These are phyloP conservation scores for Catocala sponsa DNA, from an alignment of 2,888 invertebrate species.

Conservation along the genomic window DNA sequence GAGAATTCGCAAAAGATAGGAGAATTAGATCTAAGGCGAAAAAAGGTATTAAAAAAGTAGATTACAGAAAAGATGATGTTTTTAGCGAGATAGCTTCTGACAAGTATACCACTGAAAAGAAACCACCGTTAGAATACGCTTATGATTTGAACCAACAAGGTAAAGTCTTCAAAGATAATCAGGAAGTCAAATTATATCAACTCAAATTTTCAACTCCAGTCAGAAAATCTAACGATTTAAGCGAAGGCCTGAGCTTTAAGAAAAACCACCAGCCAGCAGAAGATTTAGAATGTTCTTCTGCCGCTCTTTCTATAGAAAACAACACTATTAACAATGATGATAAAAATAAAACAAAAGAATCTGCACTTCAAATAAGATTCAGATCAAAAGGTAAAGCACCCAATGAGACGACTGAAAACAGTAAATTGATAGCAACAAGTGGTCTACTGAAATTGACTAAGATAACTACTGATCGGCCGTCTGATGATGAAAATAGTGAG, in stretches of 20 bases:
- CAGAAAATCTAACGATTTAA: no score
- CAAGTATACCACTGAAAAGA: no score
- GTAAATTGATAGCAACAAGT: constrained; percentile 45
- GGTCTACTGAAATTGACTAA: constrained; percentile 47
- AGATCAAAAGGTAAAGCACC: constrained; percentile 13
- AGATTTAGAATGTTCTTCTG: no score
- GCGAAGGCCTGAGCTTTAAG: no score
- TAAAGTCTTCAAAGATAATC: no score
- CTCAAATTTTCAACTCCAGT: no score
- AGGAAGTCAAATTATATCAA: no score
- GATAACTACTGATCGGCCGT: not conserved
- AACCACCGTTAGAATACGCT: not conserved
- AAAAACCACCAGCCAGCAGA: no score
- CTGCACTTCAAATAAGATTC: not conserved
- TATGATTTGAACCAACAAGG: not conserved
- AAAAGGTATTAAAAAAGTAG: not conserved
- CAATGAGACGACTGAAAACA: not conserved
- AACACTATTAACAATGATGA: no score
- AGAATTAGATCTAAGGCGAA: not conserved
- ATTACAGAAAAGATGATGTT: not conserved
- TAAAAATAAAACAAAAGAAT: no score
- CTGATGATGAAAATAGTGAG: constrained; percentile 2
- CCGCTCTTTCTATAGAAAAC: no score
- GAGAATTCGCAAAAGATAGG: not conserved
- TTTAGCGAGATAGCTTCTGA: no score